Base-by-base conservation (phyloP, 2,797 vertebrate species). In the Tympanoctomys barrerae region DNA sequence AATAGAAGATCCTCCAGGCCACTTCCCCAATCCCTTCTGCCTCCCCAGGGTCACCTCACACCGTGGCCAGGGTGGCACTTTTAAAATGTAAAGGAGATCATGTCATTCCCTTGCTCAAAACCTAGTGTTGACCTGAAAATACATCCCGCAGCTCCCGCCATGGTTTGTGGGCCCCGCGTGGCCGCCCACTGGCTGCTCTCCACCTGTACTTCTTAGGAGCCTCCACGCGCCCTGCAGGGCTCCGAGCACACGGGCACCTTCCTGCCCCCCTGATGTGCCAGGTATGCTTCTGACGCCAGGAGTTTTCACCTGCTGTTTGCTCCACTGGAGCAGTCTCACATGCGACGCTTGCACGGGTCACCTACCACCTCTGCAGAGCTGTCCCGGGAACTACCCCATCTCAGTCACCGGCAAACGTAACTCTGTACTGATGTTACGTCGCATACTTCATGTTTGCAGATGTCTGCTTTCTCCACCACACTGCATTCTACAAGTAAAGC, bases 101-200 rank as follows among this genome's bases (percentile, higher is more conserved):
- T 86, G 52, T 36, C 33, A 59, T 75, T 54, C 5, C 19, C 31
- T 90, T 75, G 64, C 77, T 93, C 62, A 90, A 91, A 96, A 87
- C 36, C 59, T 49, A 90, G 77, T 66, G 64, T 7, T 61, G 49
- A 39, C 22, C 5, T 52, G 33, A 33, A 14, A 90, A 61, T 62
- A 71, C 61, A 90, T 70, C 31, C 1, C 59, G 7, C 7, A 68
- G n/a, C 59, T 93, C 7, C 11, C 22, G 42, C 16, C n/a, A 33
- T 2, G n/a, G 90, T 7, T 66, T 80, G 80, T 42, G 80, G 52
- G 57, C 10, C 39, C 42, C 71, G 5, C 1, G 1, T 33, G 78
- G 86, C 33, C 21, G 85, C 39, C 36, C 59, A 31, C 16, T 81
- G 42, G 36, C 14, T 59, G 33, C 39, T 79, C 39, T 75, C 59